Evolutionary conservation across 2,888 invertebrate genomes (phyloP), one percentile per base, ranked within the genome.

Genomic region (Dendrolimus houi): DNA sequence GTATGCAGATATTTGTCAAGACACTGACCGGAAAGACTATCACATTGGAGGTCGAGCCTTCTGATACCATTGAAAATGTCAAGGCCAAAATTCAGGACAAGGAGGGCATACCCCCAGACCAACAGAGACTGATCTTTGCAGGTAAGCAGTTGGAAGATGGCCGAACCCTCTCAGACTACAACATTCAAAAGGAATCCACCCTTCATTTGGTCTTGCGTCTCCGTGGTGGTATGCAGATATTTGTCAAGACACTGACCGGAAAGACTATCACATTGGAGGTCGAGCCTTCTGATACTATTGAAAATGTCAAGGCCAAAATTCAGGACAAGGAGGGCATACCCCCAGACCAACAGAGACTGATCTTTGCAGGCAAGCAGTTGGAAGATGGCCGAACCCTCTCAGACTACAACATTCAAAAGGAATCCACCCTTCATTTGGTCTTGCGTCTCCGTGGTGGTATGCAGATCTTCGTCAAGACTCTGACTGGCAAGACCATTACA

Each of bases 31-130:
- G 83, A 0, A 83, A 83, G 7, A 83, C 83, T 0, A 83, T 83
- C 3, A 83, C 83, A 0, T 58, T 83, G 0, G 83, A 83, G 2
- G 83, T 83, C 0, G 86, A 86, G 8, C 57, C 86, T 0, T 84
- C 86, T 0, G 86, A 86, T 42, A 85, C 85, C 0, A 86, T 86
- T 14, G 85, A 86, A 10, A 85, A 86, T 72, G 86, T 86, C 0
- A 86, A 86, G 7, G 85, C 85, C 0, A 86, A 86, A 41, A 86
- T 86, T 1, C 85, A 86, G 29, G 85, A 86, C 54, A 86, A 86
- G 17, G 85, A 80, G 52, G 83, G 83, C 0, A 83, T 83, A 2
- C 83, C 83, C 0, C 83, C 83, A 61, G 85, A 86, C 64, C 85
- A 86, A 53, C 85, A 86, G 68, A 63, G 85, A 1, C 59, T 83